phyloP scores from a whole-genome alignment of 2,888 invertebrate genomes.

The Tipula lateralis region DNA sequence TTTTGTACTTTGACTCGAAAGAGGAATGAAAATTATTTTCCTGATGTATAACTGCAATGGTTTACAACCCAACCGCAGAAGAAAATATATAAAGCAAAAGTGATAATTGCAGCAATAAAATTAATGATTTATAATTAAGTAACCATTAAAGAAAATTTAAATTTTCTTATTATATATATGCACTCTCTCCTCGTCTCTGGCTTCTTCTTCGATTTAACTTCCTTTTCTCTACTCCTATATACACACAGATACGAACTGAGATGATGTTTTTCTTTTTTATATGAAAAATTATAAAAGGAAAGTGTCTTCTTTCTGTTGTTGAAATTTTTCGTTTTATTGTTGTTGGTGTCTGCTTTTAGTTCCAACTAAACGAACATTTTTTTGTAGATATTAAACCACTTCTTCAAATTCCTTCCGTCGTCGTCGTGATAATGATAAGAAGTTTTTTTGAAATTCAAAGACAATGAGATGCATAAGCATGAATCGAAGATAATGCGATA shows the following conservation, averaged over 20 bases:
- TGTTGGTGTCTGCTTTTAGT: not conserved
- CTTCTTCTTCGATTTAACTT: not conserved
- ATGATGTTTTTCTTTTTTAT: not conserved
- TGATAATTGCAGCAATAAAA: slow-evolving; percentile 24
- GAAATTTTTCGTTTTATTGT: not conserved
- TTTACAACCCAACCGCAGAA: not conserved
- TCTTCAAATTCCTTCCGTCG: not conserved
- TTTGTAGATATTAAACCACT: not conserved
- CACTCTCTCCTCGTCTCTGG: not conserved
- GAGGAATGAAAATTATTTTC: not conserved
- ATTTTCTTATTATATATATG: not conserved
- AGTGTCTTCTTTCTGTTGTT: not conserved
- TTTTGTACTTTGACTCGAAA: not conserved
- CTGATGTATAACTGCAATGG: too few relatives aligned
- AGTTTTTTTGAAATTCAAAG: not conserved
- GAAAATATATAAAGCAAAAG: not conserved
- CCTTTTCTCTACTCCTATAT: not conserved
- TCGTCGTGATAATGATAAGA: not conserved
- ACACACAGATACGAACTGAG: not conserved
- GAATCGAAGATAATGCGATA: not conserved
- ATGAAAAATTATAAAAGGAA: not conserved
- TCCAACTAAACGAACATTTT: not conserved
- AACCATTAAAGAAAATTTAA: slow-evolving; percentile 11
- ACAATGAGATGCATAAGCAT: not conserved
- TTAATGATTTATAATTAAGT: slow-evolving; percentile 13